Conservation (phyloP, 2,888 invertebrate genomes). For the Operophtera brumata region DNA sequence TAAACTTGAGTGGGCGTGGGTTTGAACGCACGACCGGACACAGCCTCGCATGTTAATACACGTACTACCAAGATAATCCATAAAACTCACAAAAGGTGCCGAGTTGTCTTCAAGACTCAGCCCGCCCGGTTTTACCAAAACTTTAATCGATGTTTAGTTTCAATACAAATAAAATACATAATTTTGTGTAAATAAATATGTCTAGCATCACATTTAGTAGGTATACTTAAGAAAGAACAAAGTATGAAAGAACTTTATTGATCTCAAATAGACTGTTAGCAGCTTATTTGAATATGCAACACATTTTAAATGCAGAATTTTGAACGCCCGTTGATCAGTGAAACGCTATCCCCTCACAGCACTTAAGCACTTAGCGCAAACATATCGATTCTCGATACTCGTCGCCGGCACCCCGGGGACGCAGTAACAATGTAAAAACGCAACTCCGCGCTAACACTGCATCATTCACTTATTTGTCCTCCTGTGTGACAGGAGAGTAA, state of each 20-base stretch:
- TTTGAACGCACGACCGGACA: slow-evolving; percentile 65
- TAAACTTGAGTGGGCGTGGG: slow-evolving; percentile 58
- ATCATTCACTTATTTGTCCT: slow-evolving; percentile 68
- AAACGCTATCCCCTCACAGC: slow-evolving; percentile 72
- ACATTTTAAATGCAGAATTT: slow-evolving; percentile 46
- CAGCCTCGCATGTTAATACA: slow-evolving; percentile 71
- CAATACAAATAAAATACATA: no score
- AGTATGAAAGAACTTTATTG: not conserved
- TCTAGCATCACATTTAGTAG: no score
- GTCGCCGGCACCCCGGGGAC: slow-evolving; percentile 67
- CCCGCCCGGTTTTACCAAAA: slow-evolving; percentile 45
- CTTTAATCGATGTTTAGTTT: slow-evolving; percentile 38
- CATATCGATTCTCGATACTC: slow-evolving; percentile 75
- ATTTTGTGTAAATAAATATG: no score
- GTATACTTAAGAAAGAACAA: not conserved
- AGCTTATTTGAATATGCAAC: slow-evolving; percentile 2
- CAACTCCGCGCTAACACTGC: slow-evolving; percentile 57
- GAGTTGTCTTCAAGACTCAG: slow-evolving; percentile 66
- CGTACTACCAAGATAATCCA: slow-evolving; percentile 75
- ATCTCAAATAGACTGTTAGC: not conserved
- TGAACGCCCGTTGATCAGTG: slow-evolving; percentile 59
- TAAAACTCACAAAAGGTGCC: slow-evolving; percentile 77
- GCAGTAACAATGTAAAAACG: slow-evolving; percentile 72
- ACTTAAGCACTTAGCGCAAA: slow-evolving; percentile 78
- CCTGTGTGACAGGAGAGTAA: slow-evolving; percentile 51